phyloP scores from a whole-genome alignment of 2,888 invertebrate genomes.

The Sphaerophoria rueppellii region DNA sequence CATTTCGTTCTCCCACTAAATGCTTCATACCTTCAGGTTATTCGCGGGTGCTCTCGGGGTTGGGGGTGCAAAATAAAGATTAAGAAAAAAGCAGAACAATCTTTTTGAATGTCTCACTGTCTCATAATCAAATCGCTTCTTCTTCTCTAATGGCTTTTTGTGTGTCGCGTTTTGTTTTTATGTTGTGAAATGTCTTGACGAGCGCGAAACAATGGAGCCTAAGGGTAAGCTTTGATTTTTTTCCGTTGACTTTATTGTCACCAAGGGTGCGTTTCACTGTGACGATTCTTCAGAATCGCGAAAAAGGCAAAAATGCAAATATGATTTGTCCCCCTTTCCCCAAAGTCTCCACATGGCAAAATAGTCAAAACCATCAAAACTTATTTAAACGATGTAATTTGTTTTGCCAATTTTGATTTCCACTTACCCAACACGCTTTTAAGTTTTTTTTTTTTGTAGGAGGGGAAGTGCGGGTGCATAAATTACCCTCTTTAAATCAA shows the following conservation, averaged over 20 bases:
- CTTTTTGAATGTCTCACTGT: slow-evolving; percentile 47
- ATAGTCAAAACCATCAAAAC: slow-evolving; percentile 22
- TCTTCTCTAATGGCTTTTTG: slow-evolving; percentile 66
- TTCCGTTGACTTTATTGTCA: slow-evolving; percentile 71
- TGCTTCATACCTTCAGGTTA: slow-evolving; percentile 70
- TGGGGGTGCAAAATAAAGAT: slow-evolving; percentile 42
- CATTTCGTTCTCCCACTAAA: slow-evolving; percentile 53
- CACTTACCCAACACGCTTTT: slow-evolving; percentile 16
- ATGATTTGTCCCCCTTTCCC: slow-evolving; percentile 15
- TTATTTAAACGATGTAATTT: slow-evolving; percentile 58
- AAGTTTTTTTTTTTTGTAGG: neutral
- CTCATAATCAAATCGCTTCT: slow-evolving; percentile 65
- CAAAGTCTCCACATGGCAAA: neutral
- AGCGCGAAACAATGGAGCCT: slow-evolving; percentile 59
- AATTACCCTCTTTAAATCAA: slow-evolving; percentile 42
- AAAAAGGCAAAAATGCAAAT: slow-evolving; percentile 69
- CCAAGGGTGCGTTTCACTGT: slow-evolving; percentile 66
- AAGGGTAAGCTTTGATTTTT: slow-evolving; percentile 47
- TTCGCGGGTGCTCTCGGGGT: neutral
- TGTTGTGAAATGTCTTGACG: slow-evolving; percentile 36
- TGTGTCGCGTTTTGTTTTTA: slow-evolving; percentile 38
- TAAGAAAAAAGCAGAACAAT: slow-evolving; percentile 58
- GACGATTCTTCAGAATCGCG: slow-evolving; percentile 41
- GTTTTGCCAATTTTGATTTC: slow-evolving; percentile 37
- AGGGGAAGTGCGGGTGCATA: slow-evolving; percentile 12